Percentiles rank a stretch among this genome's conserved stretches.
These are phyloP conservation scores for Sesamia nonagrioides DNA, from an alignment of 1,140 invertebrate genomes.

Conservation along the genomic window DNA sequence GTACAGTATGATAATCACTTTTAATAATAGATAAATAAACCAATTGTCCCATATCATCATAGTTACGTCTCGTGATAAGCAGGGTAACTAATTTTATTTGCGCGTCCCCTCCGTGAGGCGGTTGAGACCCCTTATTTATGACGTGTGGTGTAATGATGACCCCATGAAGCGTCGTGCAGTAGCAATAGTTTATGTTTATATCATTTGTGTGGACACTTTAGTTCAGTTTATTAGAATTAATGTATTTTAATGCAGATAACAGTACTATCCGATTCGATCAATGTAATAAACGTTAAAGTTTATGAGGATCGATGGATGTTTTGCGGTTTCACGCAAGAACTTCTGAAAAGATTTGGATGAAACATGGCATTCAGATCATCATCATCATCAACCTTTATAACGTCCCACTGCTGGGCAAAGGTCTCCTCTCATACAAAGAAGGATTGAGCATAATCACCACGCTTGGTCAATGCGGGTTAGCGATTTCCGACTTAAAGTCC, in stretches of 20 bases:
- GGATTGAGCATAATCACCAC: too few relatives aligned
- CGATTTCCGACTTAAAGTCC: too few relatives aligned
- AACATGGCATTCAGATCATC: too few relatives aligned
- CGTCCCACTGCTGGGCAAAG: too few relatives aligned
- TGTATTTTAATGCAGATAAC: neutral
- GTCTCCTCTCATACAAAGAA: too few relatives aligned
- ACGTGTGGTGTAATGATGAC: conserved; percentile 38
- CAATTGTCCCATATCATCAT: conserved; percentile 24
- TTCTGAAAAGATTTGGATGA: too few relatives aligned
- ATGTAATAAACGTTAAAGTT: too few relatives aligned
- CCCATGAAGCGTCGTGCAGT: conserved; percentile 1
- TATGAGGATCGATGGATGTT: too few relatives aligned
- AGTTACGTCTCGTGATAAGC: conserved; percentile 51
- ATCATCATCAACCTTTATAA: too few relatives aligned
- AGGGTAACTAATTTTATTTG: conserved; percentile 67
- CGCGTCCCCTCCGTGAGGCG: conserved; percentile 47
- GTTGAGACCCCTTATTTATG: conserved; percentile 32
- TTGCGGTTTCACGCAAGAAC: too few relatives aligned
- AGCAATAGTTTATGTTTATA: conserved; percentile 20
- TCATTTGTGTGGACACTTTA: neutral
- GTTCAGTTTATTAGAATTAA: neutral
- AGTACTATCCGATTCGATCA: too few relatives aligned
- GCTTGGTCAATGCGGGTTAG: too few relatives aligned
- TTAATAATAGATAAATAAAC: neutral
- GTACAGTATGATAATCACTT: neutral